phyloP scores from a whole-genome alignment of 2,888 invertebrate genomes.

The Caenorhabditis parvicauda region DNA sequence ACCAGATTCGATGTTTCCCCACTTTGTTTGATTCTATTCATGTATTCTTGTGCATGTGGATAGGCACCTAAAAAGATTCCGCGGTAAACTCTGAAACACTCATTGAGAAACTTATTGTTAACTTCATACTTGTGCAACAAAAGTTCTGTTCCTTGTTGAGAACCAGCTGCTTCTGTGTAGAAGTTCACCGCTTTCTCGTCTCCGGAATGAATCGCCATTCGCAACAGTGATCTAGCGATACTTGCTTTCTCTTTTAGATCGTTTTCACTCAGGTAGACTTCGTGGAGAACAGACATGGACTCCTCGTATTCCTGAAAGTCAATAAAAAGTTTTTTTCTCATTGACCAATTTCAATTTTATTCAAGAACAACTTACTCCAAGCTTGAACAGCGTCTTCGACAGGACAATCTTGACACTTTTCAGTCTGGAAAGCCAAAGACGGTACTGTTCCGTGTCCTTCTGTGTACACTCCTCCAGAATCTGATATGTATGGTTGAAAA shows the following conservation, averaged over 20 bases:
- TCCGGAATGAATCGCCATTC: slow-evolving; percentile 37
- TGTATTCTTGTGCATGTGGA: slow-evolving; percentile 32
- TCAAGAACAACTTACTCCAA: too few species aligned
- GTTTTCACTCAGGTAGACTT: too few species aligned
- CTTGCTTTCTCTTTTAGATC: slow-evolving; percentile 2
- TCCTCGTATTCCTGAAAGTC: slow-evolving; percentile 37
- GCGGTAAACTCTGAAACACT: slow-evolving; percentile 32
- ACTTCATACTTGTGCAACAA: slow-evolving; percentile 24
- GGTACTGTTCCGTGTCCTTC: too few species aligned
- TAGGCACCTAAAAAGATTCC: slow-evolving; percentile 45
- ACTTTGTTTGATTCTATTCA: slow-evolving; percentile 14
- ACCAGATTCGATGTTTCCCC: slow-evolving; percentile 6
- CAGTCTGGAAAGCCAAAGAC: too few species aligned
- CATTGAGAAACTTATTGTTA: neutral
- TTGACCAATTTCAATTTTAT: too few species aligned
- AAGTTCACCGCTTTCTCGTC: slow-evolving; percentile 34
- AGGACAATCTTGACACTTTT: too few species aligned
- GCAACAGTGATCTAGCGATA: slow-evolving; percentile 23
- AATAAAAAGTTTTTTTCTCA: too few species aligned
- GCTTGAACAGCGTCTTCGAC: too few species aligned
- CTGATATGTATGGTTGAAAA: too few species aligned
- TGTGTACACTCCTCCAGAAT: too few species aligned
- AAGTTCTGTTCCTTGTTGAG: slow-evolving; percentile 13
- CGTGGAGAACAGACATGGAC: slow-evolving; percentile 15
- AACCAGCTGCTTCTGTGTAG: slow-evolving; percentile 10